Evolutionary conservation across 2,113 vertebrate genomes (phyloP).

Genomic region (Heliornis fulica): DNA sequence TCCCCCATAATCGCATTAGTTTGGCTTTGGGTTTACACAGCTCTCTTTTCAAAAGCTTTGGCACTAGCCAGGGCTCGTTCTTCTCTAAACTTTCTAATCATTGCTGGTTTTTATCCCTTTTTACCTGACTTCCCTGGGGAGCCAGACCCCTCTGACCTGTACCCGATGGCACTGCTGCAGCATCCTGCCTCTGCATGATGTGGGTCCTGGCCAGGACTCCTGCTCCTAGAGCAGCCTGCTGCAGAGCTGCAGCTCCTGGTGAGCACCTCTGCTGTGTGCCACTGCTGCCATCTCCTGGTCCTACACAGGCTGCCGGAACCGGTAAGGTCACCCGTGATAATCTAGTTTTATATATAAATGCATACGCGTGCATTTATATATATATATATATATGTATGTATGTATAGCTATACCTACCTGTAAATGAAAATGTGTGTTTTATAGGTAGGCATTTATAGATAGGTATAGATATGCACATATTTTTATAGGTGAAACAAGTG

Average conservation of each 20-base stretch:
- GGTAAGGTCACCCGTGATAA: fast-evolving
- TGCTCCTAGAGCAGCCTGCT: neutral
- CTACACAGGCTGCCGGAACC: too few species aligned
- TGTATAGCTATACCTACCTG: too few species aligned
- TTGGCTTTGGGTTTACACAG: neutral
- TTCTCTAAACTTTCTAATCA: neutral
- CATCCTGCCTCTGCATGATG: fast-evolving
- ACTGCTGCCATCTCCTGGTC: conserved; percentile 50
- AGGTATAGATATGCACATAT: fast-evolving
- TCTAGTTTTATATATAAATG: neutral
- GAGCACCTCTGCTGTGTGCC: neutral
- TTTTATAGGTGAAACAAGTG: neutral
- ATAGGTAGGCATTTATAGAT: too few species aligned
- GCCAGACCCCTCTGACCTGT: neutral
- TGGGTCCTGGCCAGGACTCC: neutral
- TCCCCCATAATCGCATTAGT: neutral
- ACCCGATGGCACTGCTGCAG: neutral
- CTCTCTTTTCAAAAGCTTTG: neutral
- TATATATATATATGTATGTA: too few species aligned
- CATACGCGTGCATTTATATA: fast-evolving
- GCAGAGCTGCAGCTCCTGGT: fast-evolving
- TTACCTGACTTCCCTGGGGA: neutral
- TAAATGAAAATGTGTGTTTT: too few species aligned
- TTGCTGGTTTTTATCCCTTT: fast-evolving
- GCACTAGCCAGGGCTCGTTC: too few species aligned